Evolutionary conservation across 2,888 invertebrate genomes (phyloP), one percentile per base, ranked within the genome.

Genomic region (Sipunculus nudus): DNA sequence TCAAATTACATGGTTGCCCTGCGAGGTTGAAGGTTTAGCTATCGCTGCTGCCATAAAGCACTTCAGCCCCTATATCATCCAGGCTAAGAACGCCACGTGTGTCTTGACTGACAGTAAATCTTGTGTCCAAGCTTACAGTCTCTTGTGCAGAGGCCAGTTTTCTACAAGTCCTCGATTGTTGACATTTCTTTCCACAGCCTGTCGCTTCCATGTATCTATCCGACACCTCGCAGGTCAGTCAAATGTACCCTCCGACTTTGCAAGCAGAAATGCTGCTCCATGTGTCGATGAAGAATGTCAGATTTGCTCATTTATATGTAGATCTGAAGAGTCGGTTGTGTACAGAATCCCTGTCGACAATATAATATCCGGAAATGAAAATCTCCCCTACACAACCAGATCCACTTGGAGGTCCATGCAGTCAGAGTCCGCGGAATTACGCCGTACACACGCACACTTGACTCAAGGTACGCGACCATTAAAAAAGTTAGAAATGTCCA

Each of bases 391-490:
- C 48, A 50, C 41, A 13, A 50, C 25, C 39, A 13, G 41, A 40
- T 26, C 43, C 2, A 25, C 57, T 13, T 57, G 41, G 49, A 13
- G 19, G 21, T 29, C 41, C 8, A 28, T 32, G 6, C 56, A 56
- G 31, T 26, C 8, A 2, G 57, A 57, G 31, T 57, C 49, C 23
- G 29, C 49, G 1, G 40, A 57, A n/a, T 43, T 57, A 13, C 40
- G 57, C 6, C 49, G 57, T 16, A 50, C n/a, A 16, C 43, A 57
- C 25, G 26, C 57, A 25, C 41, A 57, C 21, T 26, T 50, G 16
- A 40, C 57, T 16, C 50, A 57, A 41, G 57, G 57, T 10, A 50
- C 57, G 32, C 35, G 55, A 16, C 55, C n/a, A n/a, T n/a, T n/a
- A n/a, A n/a, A n/a, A n/a, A n/a, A n/a, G n/a, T n/a, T n/a, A n/a